Conservation (phyloP, 2,888 invertebrate species). For the Elysia crispata region DNA sequence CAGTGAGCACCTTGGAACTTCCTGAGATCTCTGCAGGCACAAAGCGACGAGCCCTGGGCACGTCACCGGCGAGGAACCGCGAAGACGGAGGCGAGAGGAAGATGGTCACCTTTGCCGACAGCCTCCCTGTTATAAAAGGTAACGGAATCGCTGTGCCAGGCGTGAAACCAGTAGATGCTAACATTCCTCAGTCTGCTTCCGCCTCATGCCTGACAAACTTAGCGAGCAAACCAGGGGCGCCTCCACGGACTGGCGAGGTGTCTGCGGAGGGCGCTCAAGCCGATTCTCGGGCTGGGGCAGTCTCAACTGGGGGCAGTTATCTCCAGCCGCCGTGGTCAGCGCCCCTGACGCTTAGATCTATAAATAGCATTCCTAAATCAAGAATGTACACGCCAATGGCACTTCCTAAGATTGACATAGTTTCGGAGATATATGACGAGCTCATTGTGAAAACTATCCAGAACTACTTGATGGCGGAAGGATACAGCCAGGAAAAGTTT, state of each 20-base stretch:
- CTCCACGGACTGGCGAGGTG: background rate
- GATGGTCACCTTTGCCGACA: conserved; percentile 40
- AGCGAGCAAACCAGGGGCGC: background rate
- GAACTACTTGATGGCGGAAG: conserved; percentile 56
- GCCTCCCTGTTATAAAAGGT: conserved; percentile 41
- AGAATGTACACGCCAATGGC: conserved; percentile 49
- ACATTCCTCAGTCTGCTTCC: background rate
- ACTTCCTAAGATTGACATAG: conserved; percentile 68
- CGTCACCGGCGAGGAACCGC: background rate
- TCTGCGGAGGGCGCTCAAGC: background rate
- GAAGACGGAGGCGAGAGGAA: background rate
- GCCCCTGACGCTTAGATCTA: conserved; percentile 35
- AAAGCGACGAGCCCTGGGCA: conserved; percentile 16
- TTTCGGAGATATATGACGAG: conserved; percentile 65
- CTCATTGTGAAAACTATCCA: conserved; percentile 65
- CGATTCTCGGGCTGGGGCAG: background rate
- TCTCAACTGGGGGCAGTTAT: background rate
- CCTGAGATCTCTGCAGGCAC: conserved; percentile 30
- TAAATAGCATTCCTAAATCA: conserved; percentile 29
- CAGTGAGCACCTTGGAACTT: conserved; percentile 27
- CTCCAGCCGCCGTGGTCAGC: conserved; percentile 44
- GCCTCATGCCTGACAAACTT: no score
- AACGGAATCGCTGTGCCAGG: conserved; percentile 33
- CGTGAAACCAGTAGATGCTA: conserved; percentile 15
- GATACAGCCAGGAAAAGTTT: conserved; percentile 40